Evolutionary conservation across 1,140 invertebrate species (phyloP).

Genomic region (Zaprionus ghesquierei): DNA sequence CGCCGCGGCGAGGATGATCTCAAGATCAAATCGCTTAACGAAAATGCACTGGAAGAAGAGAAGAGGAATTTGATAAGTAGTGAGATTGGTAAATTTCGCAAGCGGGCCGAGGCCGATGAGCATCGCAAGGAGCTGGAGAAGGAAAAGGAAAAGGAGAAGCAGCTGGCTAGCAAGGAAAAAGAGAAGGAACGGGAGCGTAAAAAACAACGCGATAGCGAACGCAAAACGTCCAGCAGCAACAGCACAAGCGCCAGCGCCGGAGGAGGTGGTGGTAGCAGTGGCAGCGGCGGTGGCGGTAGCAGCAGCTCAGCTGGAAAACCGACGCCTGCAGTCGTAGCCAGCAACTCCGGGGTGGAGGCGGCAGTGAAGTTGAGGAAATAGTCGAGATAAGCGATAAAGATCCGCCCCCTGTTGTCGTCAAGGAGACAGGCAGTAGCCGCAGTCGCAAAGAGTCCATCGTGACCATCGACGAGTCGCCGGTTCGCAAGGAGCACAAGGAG

Average conservation of each 20-base stretch:
- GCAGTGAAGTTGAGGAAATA: slow-evolving; percentile 37
- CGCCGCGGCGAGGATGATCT: slow-evolving; percentile 68
- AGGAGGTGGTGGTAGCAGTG: background rate
- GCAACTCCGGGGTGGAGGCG: background rate
- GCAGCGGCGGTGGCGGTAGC: background rate
- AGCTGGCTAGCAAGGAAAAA: slow-evolving; percentile 73
- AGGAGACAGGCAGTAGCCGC: slow-evolving; percentile 24
- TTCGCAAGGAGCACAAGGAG: slow-evolving; percentile 80
- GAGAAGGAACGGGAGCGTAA: slow-evolving; percentile 83
- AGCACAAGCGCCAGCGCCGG: background rate
- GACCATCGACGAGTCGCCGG: slow-evolving; percentile 53
- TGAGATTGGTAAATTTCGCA: slow-evolving; percentile 98
- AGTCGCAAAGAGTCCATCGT: slow-evolving; percentile 51
- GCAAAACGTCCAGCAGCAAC: slow-evolving; percentile 40
- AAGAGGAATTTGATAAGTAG: slow-evolving; percentile 97
- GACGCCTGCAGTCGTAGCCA: background rate
- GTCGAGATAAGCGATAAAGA: slow-evolving; percentile 49
- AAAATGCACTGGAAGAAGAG: slow-evolving; percentile 96
- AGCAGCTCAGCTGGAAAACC: background rate
- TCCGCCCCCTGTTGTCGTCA: background rate
- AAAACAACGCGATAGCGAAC: slow-evolving; percentile 60
- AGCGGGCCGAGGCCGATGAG: slow-evolving; percentile 86
- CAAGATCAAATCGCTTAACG: slow-evolving; percentile 87
- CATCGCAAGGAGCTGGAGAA: slow-evolving; percentile 84
- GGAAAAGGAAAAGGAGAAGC: slow-evolving; percentile 84